phyloP scores from a whole-genome alignment of 2,797 vertebrate genomes.

The Cheracebus regulus region DNA sequence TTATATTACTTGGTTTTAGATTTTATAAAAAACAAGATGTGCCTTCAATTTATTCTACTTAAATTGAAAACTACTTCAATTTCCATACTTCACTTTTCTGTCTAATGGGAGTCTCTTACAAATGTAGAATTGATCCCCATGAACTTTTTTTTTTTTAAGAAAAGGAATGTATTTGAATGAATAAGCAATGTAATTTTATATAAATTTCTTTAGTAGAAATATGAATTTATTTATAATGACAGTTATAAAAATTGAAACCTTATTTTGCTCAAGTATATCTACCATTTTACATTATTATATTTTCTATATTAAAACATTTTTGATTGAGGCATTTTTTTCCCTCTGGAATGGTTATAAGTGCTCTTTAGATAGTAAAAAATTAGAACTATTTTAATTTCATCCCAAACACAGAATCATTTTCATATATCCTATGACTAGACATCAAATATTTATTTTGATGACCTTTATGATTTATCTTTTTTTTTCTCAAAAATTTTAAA shows the following conservation, averaged over 20 bases:
- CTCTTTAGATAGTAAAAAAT: background rate
- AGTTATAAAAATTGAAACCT: slow-evolving; percentile 41
- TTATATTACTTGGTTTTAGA: slow-evolving; percentile 66
- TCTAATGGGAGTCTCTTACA: slow-evolving; percentile 60
- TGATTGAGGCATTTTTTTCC: background rate
- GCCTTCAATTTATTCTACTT: slow-evolving; percentile 78
- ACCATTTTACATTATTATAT: slow-evolving; percentile 24
- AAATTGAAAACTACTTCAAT: slow-evolving; percentile 78
- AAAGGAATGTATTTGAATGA: slow-evolving; percentile 65
- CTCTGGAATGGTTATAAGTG: background rate
- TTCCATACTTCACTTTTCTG: slow-evolving; percentile 79
- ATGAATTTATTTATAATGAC: slow-evolving; percentile 65
- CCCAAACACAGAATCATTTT: background rate
- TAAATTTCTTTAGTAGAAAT: slow-evolving; percentile 68
- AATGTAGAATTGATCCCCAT: slow-evolving; percentile 79
- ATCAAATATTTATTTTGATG: slow-evolving; percentile 26
- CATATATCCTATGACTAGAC: background rate
- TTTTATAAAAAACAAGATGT: slow-evolving; percentile 61
- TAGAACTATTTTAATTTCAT: slow-evolving; percentile 11
- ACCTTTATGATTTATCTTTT: background rate
- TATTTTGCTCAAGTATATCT: slow-evolving; percentile 53
- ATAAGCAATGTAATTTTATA: slow-evolving; percentile 68
- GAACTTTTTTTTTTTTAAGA: slow-evolving; percentile 49
- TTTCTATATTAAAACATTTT: slow-evolving; percentile 33
- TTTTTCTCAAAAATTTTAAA: background rate